These are phyloP conservation scores for Biston stratarius DNA, from an alignment of 2,888 invertebrate species.

Conservation along the genomic window DNA sequence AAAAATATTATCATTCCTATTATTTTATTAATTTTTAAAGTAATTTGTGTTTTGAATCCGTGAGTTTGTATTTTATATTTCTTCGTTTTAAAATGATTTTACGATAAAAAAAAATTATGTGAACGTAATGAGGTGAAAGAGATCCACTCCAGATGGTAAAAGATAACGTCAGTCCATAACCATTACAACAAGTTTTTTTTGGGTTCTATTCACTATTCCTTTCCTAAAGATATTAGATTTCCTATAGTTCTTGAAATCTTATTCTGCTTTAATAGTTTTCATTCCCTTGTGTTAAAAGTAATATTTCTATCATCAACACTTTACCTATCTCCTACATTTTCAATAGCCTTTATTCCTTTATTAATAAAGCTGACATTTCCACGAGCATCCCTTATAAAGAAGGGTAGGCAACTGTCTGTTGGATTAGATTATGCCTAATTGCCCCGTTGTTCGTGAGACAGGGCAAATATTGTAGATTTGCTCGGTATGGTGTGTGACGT, in stretches of 20 bases:
- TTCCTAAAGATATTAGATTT: too few relatives aligned
- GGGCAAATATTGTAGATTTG: slow-evolving; percentile 60
- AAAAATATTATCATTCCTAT: too few relatives aligned
- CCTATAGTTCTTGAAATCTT: not conserved
- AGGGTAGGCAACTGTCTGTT: slow-evolving; percentile 43
- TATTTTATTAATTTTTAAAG: too few relatives aligned
- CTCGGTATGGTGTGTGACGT: slow-evolving; percentile 59
- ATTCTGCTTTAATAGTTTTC: not conserved
- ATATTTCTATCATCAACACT: slow-evolving; percentile 2
- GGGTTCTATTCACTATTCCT: too few relatives aligned
- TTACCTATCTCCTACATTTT: slow-evolving; percentile 2
- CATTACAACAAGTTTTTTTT: too few relatives aligned
- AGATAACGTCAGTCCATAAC: too few relatives aligned
- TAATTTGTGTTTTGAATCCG: too few relatives aligned
- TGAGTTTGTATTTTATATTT: too few relatives aligned
- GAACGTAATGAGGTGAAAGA: too few relatives aligned
- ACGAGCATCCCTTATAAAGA: slow-evolving; percentile 21
- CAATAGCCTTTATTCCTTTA: not conserved
- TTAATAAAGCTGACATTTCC: slow-evolving; percentile 30
- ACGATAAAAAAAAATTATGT: too few relatives aligned
- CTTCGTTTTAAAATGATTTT: too few relatives aligned
- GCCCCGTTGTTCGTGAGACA: slow-evolving; percentile 67
- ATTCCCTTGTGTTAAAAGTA: not conserved
- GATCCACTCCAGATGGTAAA: too few relatives aligned
- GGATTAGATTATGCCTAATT: slow-evolving; percentile 63